Evolutionary conservation across 2,888 invertebrate genomes (phyloP).

Genomic region (Eupithecia dodoneata): DNA sequence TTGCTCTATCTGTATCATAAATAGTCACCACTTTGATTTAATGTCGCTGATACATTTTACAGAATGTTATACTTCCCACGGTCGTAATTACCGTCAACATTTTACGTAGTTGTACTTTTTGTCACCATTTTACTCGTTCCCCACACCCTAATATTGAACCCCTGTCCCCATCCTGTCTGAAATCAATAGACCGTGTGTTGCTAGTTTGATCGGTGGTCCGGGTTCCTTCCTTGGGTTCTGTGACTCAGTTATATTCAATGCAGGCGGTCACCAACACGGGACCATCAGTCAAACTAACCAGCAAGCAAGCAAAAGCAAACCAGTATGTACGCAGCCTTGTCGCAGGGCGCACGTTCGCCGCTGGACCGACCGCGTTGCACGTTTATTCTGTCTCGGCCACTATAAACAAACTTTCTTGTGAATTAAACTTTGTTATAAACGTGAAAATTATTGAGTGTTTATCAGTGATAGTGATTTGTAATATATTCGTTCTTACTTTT

Average conservation of each 20-base stretch:
- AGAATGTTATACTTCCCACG: constrained; percentile 18
- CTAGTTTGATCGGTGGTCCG: constrained; percentile 71
- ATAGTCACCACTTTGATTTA: constrained; percentile 12
- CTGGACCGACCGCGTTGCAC: constrained; percentile 52
- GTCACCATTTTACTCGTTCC: constrained; percentile 40
- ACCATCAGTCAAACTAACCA: constrained; percentile 54
- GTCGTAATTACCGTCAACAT: constrained; percentile 25
- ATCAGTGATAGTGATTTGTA: constrained; percentile 58
- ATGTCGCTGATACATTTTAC: constrained; percentile 20
- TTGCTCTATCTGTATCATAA: constrained; percentile 42
- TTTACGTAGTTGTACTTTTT: constrained; percentile 24
- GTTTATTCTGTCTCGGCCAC: constrained; percentile 55
- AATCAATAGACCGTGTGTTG: constrained; percentile 69
- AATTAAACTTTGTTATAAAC: constrained; percentile 62
- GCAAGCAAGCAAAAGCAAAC: constrained; percentile 35
- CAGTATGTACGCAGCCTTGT: constrained; percentile 69
- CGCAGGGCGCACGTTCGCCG: constrained; percentile 61
- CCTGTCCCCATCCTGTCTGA: constrained; percentile 61
- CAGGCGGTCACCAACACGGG: constrained; percentile 63
- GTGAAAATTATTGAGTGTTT: constrained; percentile 59
- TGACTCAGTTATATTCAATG: constrained; percentile 72
- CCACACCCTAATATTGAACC: constrained; percentile 54
- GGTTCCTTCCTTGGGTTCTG: constrained; percentile 72
- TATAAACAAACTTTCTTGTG: constrained; percentile 69
- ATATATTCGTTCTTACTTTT: constrained; percentile 61